phyloP scores from a whole-genome alignment of 2,113 vertebrate species.

The Notarius lentiginosus region DNA sequence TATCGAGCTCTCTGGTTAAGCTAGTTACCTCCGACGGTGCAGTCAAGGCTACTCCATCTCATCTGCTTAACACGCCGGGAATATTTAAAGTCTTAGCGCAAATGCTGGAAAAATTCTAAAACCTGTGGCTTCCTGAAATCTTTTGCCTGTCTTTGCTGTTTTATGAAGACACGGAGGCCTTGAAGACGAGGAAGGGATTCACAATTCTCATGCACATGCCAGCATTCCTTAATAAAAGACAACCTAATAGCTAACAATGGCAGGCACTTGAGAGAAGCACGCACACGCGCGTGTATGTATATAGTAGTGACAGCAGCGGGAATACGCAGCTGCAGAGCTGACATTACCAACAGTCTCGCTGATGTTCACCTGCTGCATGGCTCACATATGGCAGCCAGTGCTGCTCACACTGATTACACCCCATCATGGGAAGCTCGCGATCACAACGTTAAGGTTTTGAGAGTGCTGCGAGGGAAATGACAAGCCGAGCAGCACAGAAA shows the following conservation, averaged over 20 bases:
- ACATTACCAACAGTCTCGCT: conserved; percentile 7
- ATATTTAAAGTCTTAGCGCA: neutral
- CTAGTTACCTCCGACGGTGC: conserved; percentile 35
- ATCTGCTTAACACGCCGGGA: conserved; percentile 33
- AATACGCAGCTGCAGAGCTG: conserved; percentile 10
- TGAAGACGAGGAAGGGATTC: neutral
- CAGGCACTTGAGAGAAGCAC: conserved; percentile 13
- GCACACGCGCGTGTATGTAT: neutral
- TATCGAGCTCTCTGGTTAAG: conserved; percentile 39
- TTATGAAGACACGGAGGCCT: neutral
- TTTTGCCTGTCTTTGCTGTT: neutral
- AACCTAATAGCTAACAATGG: neutral
- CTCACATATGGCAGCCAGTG: conserved; percentile 5
- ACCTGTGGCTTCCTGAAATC: conserved; percentile 13
- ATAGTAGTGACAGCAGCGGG: neutral
- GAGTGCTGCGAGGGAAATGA: neutral
- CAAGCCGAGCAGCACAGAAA: neutral
- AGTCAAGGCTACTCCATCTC: conserved; percentile 42
- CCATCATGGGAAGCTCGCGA: neutral
- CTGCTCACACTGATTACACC: conserved; percentile 22
- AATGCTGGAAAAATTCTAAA: conserved; percentile 13
- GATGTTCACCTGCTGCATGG: conserved; percentile 5
- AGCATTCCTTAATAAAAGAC: conserved; percentile 12
- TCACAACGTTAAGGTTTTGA: neutral
- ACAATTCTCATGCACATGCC: neutral